Base-by-base conservation (phyloP, 1,140 invertebrate genomes). In the Leptinotarsa undecemlineata region DNA sequence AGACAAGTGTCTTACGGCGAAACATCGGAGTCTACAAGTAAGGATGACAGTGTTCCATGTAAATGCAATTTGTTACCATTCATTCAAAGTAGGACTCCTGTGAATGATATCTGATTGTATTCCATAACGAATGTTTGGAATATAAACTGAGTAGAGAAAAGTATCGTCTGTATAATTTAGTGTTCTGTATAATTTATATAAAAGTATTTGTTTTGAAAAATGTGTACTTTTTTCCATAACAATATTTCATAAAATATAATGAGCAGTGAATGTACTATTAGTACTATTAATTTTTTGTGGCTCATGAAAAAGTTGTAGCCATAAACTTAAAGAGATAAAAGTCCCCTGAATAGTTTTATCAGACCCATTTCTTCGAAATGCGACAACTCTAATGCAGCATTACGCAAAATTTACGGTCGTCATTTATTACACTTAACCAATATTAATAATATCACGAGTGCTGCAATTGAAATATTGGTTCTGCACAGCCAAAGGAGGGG, bases 371-470 rank as follows among this genome's bases (percentile, higher is more conserved):
- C 51, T 17, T 17, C 17, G 17, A n/a, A 15, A 19, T n/a, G 15
- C 17, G 51, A 57, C 17, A n/a, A 57, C 51, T n/a, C 51, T 57
- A 57, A 57, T 57, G 51, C 51, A 57, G 14, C 51, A 57, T 57
- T 57, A 57, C 15, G 4, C 51, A 57, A 17, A 57, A 57, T 57
- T 57, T 57, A 57, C 51, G 51, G n/a, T 57, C 51, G 14, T 57
- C 51, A 67, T 67, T 23, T 42, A 67, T 67, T 67, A 67, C 19
- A 17, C 21, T 42, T 42, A 42, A 8, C 64, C 64, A 67, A 67
- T 67, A 67, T 67, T 67, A 67, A 67, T 67, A 67, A 67, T 26
- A 67, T 67, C 26, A 67, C 20, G 21, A 67, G 64, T 42, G 23
- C 64, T 42, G 64, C 20, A 67, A 26, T 42, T 67, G 64, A 67